Base-by-base conservation (phyloP, 2,113 vertebrate genomes). In the Nibea albiflora region DNA sequence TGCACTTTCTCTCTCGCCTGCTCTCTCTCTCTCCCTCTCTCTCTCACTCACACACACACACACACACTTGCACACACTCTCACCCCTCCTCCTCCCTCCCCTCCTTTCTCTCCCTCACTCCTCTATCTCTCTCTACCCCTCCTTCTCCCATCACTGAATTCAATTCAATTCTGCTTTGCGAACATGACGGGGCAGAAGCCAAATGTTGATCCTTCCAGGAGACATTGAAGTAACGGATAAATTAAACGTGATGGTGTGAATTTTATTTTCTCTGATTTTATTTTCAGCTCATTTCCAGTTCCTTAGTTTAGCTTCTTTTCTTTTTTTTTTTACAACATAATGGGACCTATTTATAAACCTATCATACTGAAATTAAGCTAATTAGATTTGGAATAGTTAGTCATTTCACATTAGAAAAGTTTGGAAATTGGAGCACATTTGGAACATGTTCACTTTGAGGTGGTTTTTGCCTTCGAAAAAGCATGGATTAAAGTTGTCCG, bases 1-100 rank as follows among this genome's bases (percentile, higher is more conserved):
- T 96, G 95, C 95, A 94, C 94, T 93, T 91, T 90, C 92, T 91
- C 90, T 88, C 94, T 90, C 90, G n/a, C 70, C 44, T 64, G 20
- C 78, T 66, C 11, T 9, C 49, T 46, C 81, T 46, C 76, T 64
- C 68, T 19, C 46, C 49, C 66, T 58, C 44, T 20, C 66, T 19
- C 54, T 4, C 12, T 1, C 52, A 11, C 24, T 4, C 49, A 5
- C 64, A 26, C 46, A 16, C 64, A 16, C 77, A 39, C 66, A 44
- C 53, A 71, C 77, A 50, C 73, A 39, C 66, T 31, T 46, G 69
- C 77, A 50, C 83, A 11, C 67, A 73, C 44, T n/a, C 88, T 76
- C 65, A 83, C 88, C 73, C 84, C 77, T 70, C 73, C 81, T 70
- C 70, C 76, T 42, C 24, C 24, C 24, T 26, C 46, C 14, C 14